Conservation (phyloP, 2,888 invertebrate species). For the Agrochola lychnidis region DNA sequence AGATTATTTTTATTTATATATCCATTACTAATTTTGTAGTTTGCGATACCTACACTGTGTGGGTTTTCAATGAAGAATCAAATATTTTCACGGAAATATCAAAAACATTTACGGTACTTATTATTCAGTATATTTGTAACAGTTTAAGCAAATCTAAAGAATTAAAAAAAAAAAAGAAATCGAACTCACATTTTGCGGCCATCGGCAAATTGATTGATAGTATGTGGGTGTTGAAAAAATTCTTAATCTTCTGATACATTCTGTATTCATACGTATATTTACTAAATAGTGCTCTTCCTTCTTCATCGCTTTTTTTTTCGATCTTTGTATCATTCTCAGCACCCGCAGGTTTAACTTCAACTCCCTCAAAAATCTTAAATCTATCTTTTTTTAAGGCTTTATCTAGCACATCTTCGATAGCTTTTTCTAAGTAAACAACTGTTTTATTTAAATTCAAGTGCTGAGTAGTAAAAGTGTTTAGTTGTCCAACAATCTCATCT, state of each 20-base stretch:
- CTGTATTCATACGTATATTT: conserved; percentile 88
- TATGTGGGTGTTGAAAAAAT: conserved; percentile 91
- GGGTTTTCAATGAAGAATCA: neutral
- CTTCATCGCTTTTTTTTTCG: conserved; percentile 55
- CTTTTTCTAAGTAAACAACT: conserved; percentile 83
- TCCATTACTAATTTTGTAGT: neutral
- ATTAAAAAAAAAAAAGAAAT: neutral
- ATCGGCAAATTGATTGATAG: conserved; percentile 92
- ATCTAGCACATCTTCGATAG: conserved; percentile 91
- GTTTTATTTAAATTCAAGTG: conserved; percentile 82
- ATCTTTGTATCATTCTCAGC: conserved; percentile 51
- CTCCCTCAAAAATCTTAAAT: conserved; percentile 91
- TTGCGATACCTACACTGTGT: neutral
- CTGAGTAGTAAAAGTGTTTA: conserved; percentile 78
- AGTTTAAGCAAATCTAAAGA: too few relatives aligned
- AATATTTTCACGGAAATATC: neutral
- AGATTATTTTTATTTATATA: rapidly evolving
- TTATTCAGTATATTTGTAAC: neutral
- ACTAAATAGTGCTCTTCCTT: conserved; percentile 83
- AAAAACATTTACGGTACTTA: neutral
- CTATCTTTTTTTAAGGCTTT: conserved; percentile 89
- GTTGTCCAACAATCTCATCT: conserved; percentile 77
- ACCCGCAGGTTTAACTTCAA: conserved; percentile 85
- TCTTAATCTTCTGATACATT: conserved; percentile 90
- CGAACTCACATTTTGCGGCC: conserved; percentile 91